Evolutionary conservation across 1,140 invertebrate species (phyloP).

Genomic region (Dinothrombium tinctorium): DNA sequence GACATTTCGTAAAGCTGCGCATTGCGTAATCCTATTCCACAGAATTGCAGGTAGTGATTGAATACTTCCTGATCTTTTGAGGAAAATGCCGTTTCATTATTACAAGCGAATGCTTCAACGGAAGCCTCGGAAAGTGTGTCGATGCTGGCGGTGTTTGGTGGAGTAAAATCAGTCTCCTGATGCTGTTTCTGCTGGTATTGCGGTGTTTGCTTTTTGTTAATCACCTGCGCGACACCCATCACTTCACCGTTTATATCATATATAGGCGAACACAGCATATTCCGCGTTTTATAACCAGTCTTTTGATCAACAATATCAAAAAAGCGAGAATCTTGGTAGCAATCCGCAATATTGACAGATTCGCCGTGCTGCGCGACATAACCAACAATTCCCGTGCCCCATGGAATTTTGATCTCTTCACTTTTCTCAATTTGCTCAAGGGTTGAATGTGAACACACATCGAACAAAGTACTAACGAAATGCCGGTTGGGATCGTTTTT

Average conservation of each 20-base stretch:
- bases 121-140: neutral
- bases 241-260: conserved; percentile 82
- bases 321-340: conserved; percentile 72
- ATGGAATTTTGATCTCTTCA: conserved; percentile 68
- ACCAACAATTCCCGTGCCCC: conserved; percentile 59
- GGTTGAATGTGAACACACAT: conserved; percentile 63
- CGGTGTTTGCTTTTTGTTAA: conserved; percentile 57
- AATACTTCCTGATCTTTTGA: conserved; percentile 72
- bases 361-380: conserved; percentile 78
- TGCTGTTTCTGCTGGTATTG: neutral
- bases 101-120: neutral
- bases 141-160: neutral
- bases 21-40: conserved; percentile 77
- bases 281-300: conserved; percentile 76
- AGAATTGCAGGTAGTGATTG: conserved; percentile 76
- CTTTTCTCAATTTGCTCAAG: conserved; percentile 70
- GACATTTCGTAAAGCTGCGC: conserved; percentile 82
- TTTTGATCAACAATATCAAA: conserved; percentile 74
- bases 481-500: conserved; percentile 9
- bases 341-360: conserved; percentile 79
- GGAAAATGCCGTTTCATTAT: conserved; percentile 33
- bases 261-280: conserved; percentile 82
- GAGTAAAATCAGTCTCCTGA: neutral
- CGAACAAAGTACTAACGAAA: conserved; percentile 35
- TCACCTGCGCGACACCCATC: conserved; percentile 83